These are phyloP conservation scores for Pristionchus entomophagus DNA, from an alignment of 2,888 invertebrate genomes.

Conservation along the genomic window DNA sequence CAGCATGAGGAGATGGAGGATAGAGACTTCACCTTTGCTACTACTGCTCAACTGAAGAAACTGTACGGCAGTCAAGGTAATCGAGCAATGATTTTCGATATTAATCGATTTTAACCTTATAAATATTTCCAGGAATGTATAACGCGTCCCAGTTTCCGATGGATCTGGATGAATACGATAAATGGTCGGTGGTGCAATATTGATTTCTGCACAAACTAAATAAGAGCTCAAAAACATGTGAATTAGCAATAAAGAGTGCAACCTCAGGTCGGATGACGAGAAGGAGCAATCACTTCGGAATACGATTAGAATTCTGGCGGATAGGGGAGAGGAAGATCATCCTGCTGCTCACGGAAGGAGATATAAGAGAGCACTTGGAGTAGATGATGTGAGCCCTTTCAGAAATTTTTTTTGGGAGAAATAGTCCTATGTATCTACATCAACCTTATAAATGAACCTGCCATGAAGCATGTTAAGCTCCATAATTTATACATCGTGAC, in stretches of 20 bases:
- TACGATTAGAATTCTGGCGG: constrained; percentile 50
- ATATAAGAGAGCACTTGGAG: no score
- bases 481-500: not conserved
- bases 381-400: no score
- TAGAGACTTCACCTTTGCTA: constrained; percentile 62
- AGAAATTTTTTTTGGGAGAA: not conserved
- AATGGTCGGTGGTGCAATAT: constrained; percentile 41
- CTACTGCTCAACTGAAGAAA: constrained; percentile 56
- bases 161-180: constrained; percentile 59
- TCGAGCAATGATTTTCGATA: constrained; percentile 54
- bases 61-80: constrained; percentile 64
- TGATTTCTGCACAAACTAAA: no score
- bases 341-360: no score
- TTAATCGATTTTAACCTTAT: not conserved
- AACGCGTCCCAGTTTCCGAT: constrained; percentile 57
- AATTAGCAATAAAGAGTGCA: no score
- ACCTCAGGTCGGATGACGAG: constrained; percentile 47
- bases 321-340: not conserved
- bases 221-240: no score
- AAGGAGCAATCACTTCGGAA: constrained; percentile 54
- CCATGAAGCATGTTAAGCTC: no score
- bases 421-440: not conserved
- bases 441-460: no score
- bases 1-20: constrained; percentile 50
- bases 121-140: constrained; percentile 40